Conservation (phyloP, 2,113 vertebrate genomes). For the Eudorcas thomsonii region DNA sequence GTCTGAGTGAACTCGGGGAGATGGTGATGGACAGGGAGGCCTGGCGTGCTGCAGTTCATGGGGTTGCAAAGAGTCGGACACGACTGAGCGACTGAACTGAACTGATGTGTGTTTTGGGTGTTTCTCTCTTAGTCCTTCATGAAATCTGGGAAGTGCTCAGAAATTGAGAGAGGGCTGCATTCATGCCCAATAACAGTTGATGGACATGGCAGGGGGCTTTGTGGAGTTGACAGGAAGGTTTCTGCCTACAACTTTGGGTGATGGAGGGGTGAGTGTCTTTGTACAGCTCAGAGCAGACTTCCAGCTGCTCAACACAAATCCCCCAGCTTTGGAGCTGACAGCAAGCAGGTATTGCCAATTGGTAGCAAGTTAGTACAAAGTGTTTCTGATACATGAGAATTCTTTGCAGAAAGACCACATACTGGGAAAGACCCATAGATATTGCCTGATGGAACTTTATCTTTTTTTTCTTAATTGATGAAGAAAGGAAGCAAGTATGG, state of each 20-base stretch:
- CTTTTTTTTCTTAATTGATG: neutral
- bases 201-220: neutral
- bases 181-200: neutral
- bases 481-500: neutral
- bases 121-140: neutral
- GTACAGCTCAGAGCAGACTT: neutral
- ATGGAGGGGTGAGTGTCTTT: neutral
- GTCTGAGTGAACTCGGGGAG: too few relatives aligned
- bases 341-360: neutral
- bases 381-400: neutral
- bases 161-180: neutral
- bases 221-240: neutral
- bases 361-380: neutral
- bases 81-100: too few relatives aligned
- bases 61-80: too few relatives aligned
- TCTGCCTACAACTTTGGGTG: neutral
- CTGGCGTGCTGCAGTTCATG: too few relatives aligned
- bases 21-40: too few relatives aligned
- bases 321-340: neutral
- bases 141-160: neutral
- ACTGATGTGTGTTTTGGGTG: neutral
- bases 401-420: neutral
- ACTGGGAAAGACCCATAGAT: neutral
- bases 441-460: neutral
- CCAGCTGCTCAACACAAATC: neutral